Evolutionary conservation across 2,113 vertebrate genomes (phyloP), one percentile per base, ranked within the genome.

Genomic region (Tiliqua scincoides): DNA sequence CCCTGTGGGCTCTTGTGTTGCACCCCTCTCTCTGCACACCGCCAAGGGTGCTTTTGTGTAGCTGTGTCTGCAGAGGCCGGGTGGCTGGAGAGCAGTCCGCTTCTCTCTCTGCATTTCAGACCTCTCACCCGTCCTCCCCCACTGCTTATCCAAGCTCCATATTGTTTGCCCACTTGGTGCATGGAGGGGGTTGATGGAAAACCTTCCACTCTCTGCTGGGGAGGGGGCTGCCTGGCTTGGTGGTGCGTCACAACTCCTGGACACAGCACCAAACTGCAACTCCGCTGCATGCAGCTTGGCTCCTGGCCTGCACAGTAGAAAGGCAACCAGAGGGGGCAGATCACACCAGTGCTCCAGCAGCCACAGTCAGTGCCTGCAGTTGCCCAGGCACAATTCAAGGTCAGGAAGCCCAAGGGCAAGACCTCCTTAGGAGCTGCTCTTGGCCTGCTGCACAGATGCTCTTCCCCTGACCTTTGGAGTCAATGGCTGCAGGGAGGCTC

Each of bases 1-100:
- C 27, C 0, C 68, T 63, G 87, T 88, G 86, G 91, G 82, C 93
- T 82, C 1, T 0, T 25, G 86, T 88, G 91, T 78, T 81, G 79
- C 82, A 2, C 37, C 21, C 35, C 3, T 72, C 71, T 62, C 48
- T 8, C 6, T 48, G 14, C 30, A 27, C 18, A n/a, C 10, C 11
- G 17, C 15, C 4, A 14, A 32, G 37, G 30, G 43, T n/a, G 12
- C 20, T 35, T 61, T 32, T 12, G 3, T 37, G 40, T 4, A 48
- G 4, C 43, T 7, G 20, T 6, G 21, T n/a, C 43, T 43, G 21
- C 18, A 75, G 40, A 6, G 27, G 4, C 30, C 27, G 6, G 43
- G 25, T n/a, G 52, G 12, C 18, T 54, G 77, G 18, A 82, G 15
- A 72, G 25, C 57, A 32, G 20, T 6, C 21, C 1, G 14, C 20